Conservation (phyloP, 2,113 vertebrate species). For the Phalacrocorax aristotelis region DNA sequence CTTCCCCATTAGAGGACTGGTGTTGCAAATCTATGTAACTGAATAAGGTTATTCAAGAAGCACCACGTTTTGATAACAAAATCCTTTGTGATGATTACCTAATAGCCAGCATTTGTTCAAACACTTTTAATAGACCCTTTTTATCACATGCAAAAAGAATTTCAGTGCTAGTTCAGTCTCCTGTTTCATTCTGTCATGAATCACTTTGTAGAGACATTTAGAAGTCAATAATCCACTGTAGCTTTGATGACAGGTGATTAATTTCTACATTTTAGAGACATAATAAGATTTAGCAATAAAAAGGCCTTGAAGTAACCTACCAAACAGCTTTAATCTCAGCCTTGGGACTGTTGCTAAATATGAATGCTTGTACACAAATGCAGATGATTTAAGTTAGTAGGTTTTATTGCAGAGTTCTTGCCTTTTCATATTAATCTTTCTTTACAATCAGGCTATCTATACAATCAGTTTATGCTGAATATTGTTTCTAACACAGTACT, state of each 20-base stretch:
- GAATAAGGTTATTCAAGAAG: slow-evolving; percentile 72
- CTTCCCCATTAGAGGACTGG: slow-evolving; percentile 47
- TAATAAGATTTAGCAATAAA: slow-evolving; percentile 87
- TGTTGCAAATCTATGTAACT: slow-evolving; percentile 51
- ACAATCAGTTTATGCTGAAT: slow-evolving; percentile 71
- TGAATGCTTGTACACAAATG: slow-evolving; percentile 81
- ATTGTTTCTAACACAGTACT: slow-evolving; percentile 62
- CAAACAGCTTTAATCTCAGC: slow-evolving; percentile 85
- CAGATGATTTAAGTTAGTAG: slow-evolving; percentile 78
- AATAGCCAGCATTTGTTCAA: slow-evolving; percentile 80
- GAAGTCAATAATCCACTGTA: slow-evolving; percentile 86
- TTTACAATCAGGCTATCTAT: slow-evolving; percentile 77
- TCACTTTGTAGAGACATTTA: slow-evolving; percentile 85
- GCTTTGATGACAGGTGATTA: slow-evolving; percentile 87
- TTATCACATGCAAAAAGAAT: slow-evolving; percentile 80
- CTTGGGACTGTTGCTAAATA: slow-evolving; percentile 84
- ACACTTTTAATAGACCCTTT: slow-evolving; percentile 79
- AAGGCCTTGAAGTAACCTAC: slow-evolving; percentile 87
- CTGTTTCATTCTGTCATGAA: slow-evolving; percentile 84
- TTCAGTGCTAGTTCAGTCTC: slow-evolving; percentile 79
- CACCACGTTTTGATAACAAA: slow-evolving; percentile 76
- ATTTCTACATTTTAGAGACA: slow-evolving; percentile 87
- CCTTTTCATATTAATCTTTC: slow-evolving; percentile 78
- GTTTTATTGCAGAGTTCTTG: slow-evolving; percentile 78
- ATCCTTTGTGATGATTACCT: slow-evolving; percentile 80